phyloP scores from a whole-genome alignment of 2,888 invertebrate species.

The Neocrepidodera transversa region DNA sequence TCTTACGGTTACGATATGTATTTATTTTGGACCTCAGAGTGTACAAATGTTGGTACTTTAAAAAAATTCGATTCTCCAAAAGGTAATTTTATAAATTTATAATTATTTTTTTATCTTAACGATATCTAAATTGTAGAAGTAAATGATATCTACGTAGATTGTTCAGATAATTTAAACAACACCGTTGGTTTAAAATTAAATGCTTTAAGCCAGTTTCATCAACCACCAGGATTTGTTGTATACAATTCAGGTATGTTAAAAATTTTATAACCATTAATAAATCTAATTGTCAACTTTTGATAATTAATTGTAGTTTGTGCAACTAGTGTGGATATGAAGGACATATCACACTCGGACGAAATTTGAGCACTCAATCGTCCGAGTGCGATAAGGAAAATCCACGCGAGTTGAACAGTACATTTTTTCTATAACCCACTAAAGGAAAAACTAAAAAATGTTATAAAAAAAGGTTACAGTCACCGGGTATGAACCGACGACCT shows the following conservation, averaged over 20 bases:
- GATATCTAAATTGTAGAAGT: slow-evolving; percentile 16
- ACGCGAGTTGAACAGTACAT: too few species aligned
- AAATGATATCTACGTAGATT: slow-evolving; percentile 42
- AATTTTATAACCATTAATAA: neutral
- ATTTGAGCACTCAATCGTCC: too few species aligned
- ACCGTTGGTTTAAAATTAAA: slow-evolving; percentile 71
- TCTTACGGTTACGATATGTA: slow-evolving; percentile 78
- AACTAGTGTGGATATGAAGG: too few species aligned
- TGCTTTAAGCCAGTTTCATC: slow-evolving; percentile 70
- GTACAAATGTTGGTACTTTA: slow-evolving; percentile 56
- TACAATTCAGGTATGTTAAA: slow-evolving; percentile 75
- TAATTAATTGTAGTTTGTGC: too few species aligned
- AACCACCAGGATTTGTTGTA: slow-evolving; percentile 74
- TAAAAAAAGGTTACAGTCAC: too few species aligned
- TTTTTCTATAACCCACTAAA: too few species aligned
- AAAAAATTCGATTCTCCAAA: slow-evolving; percentile 33
- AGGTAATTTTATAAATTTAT: slow-evolving; percentile 34
- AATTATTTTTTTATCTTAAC: neutral
- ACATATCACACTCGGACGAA: too few species aligned
- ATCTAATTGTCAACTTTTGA: neutral
- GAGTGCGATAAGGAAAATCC: too few species aligned
- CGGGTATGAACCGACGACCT: too few species aligned
- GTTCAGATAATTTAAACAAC: slow-evolving; percentile 68
- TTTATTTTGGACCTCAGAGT: slow-evolving; percentile 79
- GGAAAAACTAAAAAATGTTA: too few species aligned